Evolutionary conservation across 2,113 vertebrate species (phyloP).

Genomic region (Bubo blakistoni): DNA sequence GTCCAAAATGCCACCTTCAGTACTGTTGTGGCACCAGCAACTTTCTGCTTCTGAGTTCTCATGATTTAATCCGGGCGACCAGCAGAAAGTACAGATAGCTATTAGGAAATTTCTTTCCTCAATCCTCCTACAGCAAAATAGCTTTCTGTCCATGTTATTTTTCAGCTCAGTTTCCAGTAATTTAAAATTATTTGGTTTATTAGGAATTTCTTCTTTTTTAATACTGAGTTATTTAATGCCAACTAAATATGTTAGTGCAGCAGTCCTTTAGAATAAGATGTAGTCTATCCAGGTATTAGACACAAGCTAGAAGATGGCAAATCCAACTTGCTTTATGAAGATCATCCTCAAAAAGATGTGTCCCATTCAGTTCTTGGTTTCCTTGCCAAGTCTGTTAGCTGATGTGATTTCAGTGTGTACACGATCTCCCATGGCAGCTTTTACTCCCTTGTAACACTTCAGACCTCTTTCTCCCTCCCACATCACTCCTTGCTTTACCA

Average conservation of each 20-base stretch:
- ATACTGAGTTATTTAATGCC: neutral
- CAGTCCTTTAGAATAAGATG: neutral
- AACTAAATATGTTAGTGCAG: neutral
- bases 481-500: neutral
- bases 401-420: neutral
- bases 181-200: neutral
- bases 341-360: neutral
- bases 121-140: neutral
- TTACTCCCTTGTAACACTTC: neutral
- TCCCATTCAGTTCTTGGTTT: neutral
- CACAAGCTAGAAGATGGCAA: neutral
- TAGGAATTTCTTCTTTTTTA: neutral
- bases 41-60: neutral
- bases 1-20: neutral
- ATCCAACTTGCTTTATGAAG: neutral
- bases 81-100: neutral
- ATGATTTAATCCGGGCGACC: neutral
- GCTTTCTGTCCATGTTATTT: neutral
- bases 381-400: neutral
- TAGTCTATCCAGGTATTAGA: neutral
- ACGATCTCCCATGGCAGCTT: neutral
- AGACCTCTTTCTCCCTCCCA: neutral
- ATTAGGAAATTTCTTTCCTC: neutral
- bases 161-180: neutral
- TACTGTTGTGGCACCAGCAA: neutral